phyloP scores from a whole-genome alignment of 35 echinoderm and acorn worm species.

The Lytechinus variegatus region DNA sequence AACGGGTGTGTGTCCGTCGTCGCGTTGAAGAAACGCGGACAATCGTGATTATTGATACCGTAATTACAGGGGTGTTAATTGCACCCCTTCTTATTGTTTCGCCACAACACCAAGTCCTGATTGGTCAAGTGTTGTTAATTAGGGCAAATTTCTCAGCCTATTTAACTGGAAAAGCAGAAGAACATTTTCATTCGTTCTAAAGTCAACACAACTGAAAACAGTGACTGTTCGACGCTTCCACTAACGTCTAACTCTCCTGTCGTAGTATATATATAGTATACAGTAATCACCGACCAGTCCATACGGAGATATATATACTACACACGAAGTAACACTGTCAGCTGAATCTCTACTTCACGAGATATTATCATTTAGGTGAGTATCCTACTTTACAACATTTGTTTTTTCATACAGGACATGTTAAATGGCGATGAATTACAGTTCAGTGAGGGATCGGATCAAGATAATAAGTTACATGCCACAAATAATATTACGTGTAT shows the following conservation, averaged over 20 bases:
- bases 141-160: not conserved
- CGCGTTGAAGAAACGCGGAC: not conserved
- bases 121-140: not conserved
- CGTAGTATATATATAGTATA: not conserved
- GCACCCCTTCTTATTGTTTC: not conserved
- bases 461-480: too few relatives aligned
- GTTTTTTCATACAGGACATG: too few relatives aligned
- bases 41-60: not conserved
- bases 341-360: not conserved
- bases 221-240: not conserved
- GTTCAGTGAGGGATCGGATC: too few relatives aligned
- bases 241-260: not conserved
- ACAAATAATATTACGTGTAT: too few relatives aligned
- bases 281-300: not conserved
- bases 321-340: not conserved
- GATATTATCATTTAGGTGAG: too few relatives aligned
- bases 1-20: not conserved
- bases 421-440: too few relatives aligned
- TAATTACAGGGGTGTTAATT: not conserved
- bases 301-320: too few relatives aligned
- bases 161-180: not conserved
- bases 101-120: not conserved
- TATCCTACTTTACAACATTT: too few relatives aligned
- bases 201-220: not conserved
- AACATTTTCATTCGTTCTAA: not conserved